These are phyloP conservation scores for Apantesis nais DNA, from an alignment of 2,888 invertebrate genomes.

Conservation along the genomic window DNA sequence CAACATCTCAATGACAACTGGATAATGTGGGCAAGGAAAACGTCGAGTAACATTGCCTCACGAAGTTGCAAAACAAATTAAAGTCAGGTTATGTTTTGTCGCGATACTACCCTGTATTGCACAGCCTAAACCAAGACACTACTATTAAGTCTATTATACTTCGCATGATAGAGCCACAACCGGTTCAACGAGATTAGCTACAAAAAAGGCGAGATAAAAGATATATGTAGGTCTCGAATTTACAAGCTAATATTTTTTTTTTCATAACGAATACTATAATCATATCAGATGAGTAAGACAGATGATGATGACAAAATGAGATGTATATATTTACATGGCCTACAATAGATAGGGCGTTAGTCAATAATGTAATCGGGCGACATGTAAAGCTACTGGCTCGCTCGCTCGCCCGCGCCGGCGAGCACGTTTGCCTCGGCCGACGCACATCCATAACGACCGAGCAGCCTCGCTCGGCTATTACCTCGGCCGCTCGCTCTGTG, in stretches of 20 bases:
- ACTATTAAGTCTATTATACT: not conserved
- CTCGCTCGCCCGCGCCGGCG: slow-evolving; percentile 1
- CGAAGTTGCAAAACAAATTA: not conserved
- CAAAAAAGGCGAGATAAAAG: not conserved
- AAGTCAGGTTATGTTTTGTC: not conserved
- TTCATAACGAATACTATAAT: not conserved
- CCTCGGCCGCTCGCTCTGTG: too few species aligned
- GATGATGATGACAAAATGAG: slow-evolving; percentile 7
- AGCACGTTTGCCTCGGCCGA: too few species aligned
- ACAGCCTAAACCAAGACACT: not conserved
- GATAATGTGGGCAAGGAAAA: too few species aligned
- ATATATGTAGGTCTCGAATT: not conserved
- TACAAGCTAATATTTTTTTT: not conserved
- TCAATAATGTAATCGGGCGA: slow-evolving; percentile 23
- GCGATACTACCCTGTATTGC: not conserved
- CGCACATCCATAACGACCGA: too few species aligned
- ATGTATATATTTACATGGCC: slow-evolving; percentile 8
- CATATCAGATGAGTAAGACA: not conserved
- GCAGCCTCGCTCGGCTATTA: too few species aligned
- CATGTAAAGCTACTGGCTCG: slow-evolving; percentile 20
- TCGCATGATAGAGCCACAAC: not conserved
- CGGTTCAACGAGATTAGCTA: not conserved
- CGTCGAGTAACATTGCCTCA: not conserved
- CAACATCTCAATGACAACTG: not conserved
- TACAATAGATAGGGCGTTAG: slow-evolving; percentile 11